Conservation (phyloP, 2,888 invertebrate genomes). For the Drosophila paracracens region DNA sequence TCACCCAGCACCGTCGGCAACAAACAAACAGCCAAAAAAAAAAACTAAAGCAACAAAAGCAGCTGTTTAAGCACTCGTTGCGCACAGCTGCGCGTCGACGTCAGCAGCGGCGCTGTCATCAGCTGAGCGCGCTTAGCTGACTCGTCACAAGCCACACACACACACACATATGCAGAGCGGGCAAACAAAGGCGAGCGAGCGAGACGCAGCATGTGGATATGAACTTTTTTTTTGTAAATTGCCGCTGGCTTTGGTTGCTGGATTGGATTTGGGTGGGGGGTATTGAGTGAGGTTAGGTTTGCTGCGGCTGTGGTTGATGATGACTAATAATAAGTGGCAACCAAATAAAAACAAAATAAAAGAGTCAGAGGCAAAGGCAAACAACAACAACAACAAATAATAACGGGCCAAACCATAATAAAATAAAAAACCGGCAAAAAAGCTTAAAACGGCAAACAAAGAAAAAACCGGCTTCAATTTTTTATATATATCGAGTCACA, state of each 20-base stretch:
- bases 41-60: constrained; percentile 49
- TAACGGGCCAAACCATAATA: constrained; percentile 48
- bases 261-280: constrained; percentile 2
- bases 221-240: constrained; percentile 40
- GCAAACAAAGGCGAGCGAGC: constrained; percentile 61
- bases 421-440: constrained; percentile 66
- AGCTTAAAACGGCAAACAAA: constrained; percentile 63
- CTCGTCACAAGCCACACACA: constrained; percentile 30
- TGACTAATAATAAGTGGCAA: constrained; percentile 66
- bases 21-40: constrained; percentile 41
- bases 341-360: constrained; percentile 13
- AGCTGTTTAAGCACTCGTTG: constrained; percentile 57
- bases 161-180: constrained; percentile 20
- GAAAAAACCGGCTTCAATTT: constrained; percentile 72
- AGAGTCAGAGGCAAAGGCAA: constrained; percentile 20
- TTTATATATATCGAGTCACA: constrained; percentile 10
- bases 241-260: constrained; percentile 7
- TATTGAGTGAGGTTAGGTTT: constrained; percentile 30
- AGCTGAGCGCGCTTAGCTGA: constrained; percentile 46
- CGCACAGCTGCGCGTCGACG: constrained; percentile 51
- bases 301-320: constrained; percentile 38
- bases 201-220: constrained; percentile 8
- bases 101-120: constrained; percentile 38
- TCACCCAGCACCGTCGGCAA: constrained; percentile 47
- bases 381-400: constrained; percentile 46